These are phyloP conservation scores for Mobula hypostoma DNA, from an alignment of 2,113 vertebrate genomes.

Conservation along the genomic window DNA sequence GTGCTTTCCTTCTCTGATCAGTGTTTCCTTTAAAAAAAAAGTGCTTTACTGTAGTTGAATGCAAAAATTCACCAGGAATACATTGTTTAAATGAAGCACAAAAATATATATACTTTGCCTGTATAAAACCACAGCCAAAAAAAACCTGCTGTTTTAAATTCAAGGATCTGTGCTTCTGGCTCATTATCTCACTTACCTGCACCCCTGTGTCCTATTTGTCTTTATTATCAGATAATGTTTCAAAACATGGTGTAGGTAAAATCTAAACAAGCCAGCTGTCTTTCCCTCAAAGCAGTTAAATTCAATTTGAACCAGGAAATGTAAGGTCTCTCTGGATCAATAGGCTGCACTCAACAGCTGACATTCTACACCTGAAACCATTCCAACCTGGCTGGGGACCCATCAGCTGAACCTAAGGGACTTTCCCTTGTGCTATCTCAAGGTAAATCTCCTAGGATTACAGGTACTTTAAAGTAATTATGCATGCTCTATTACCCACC, in stretches of 20 bases:
- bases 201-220: constrained; percentile 34
- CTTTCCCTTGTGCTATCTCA: constrained; percentile 66
- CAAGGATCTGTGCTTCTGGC: not conserved
- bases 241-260: constrained; percentile 52
- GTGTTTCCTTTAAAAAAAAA: not conserved
- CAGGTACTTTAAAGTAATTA: constrained; percentile 94
- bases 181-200: constrained; percentile 29
- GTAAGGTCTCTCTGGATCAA: constrained; percentile 66
- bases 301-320: constrained; percentile 66
- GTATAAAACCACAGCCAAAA: not conserved
- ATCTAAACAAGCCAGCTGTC: constrained; percentile 54
- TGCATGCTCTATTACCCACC: constrained; percentile 81
- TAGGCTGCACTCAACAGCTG: constrained; percentile 72
- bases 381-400: constrained; percentile 61
- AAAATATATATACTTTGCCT: not conserved
- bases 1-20: not conserved
- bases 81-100: not conserved
- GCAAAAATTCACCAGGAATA: not conserved
- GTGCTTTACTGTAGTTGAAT: not conserved
- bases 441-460: constrained; percentile 81
- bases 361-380: constrained; percentile 73
- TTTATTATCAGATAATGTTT: constrained; percentile 37
- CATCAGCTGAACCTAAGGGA: constrained; percentile 71
- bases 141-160: not conserved
- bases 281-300: constrained; percentile 55